Evolutionary conservation across 2,888 invertebrate species (phyloP), one percentile per base, ranked within the genome.

Genomic region (Scotopteryx bipunctaria): DNA sequence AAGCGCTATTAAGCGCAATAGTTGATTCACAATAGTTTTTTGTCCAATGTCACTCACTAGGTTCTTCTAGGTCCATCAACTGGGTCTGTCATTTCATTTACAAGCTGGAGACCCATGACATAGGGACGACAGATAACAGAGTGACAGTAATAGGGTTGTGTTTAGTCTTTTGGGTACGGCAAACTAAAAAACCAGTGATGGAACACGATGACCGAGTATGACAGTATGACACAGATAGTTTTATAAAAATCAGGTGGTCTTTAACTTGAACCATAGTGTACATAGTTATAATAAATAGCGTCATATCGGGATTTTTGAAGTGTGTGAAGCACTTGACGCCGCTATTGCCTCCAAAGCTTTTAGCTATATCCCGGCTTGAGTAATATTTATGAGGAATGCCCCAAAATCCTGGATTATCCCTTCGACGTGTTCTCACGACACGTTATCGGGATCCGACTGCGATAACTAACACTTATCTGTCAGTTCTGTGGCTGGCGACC

Each of bases 401-500:
- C 65, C 59, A 63, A 73, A 74, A 70, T 73, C 72, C 68, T 58
- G 59, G 68, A 73, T 73, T 76, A 81, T 74, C 69, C 77, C 57
- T 61, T n/a, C 66, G 67, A 73, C 65, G 71, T 74, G 76, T 82
- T 83, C 81, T 80, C 83, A 81, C 81, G 79, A 63, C 66, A 64
- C 67, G 73, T 86, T 87, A 86, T 88, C 86, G 69, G 73, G 80
- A 76, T 80, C 66, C 66, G 64, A 66, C 61, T 64, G 62, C 73
- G 83, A 88, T 86, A 87, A 86, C 81, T 77, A 75, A 2, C 67
- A 61, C 77, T 81, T 86, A 86, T 86, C 84, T 83, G 75, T 80
- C 76, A 61, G 42, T n/a, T 9, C 23, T 31, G 29, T 25, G 5
- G 27, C 19, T 29, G 14, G 14, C 5, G n/a, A 21, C 42, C 44